These are phyloP conservation scores for Portevinia maculata DNA, from an alignment of 2,888 invertebrate species.

Conservation along the genomic window DNA sequence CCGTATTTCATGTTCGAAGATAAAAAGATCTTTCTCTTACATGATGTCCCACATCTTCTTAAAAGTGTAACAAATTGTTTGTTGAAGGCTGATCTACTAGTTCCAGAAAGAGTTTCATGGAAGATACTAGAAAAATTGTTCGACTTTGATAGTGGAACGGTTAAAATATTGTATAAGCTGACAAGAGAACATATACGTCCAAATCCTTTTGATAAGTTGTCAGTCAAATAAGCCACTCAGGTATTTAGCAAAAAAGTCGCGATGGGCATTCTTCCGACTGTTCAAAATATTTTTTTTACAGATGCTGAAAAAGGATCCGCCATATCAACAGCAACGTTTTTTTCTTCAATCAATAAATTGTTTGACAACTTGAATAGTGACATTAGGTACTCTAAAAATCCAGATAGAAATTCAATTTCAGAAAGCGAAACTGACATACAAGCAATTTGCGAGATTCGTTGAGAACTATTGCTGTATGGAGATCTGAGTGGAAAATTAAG, in stretches of 20 bases:
- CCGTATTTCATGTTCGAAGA: not conserved
- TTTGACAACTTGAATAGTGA: not conserved
- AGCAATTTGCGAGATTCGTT: too few relatives aligned
- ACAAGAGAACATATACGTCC: not conserved
- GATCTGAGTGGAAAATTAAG: not conserved
- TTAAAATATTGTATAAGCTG: not conserved
- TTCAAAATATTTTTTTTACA: slow-evolving; percentile 3
- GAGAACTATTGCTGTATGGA: too few relatives aligned
- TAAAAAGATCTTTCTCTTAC: not conserved
- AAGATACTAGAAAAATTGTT: not conserved
- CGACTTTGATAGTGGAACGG: not conserved
- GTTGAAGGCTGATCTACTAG: not conserved
- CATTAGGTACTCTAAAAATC: not conserved
- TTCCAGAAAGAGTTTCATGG: not conserved
- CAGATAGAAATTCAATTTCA: not conserved
- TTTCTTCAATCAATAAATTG: not conserved
- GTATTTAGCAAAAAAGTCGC: slow-evolving; percentile 3
- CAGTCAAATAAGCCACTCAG: not conserved
- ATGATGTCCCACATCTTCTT: not conserved
- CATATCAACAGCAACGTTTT: not conserved
- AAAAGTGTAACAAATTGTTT: not conserved
- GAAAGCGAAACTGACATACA: too few relatives aligned
- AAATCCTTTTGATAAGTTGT: not conserved
- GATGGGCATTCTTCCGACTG: not conserved
- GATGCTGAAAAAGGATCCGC: not conserved